A percentile compares a stretch with the other conserved stretches of the same genome.
Conservation (phyloP, 2,113 vertebrate species). For the Hippocampus guttulatus region DNA sequence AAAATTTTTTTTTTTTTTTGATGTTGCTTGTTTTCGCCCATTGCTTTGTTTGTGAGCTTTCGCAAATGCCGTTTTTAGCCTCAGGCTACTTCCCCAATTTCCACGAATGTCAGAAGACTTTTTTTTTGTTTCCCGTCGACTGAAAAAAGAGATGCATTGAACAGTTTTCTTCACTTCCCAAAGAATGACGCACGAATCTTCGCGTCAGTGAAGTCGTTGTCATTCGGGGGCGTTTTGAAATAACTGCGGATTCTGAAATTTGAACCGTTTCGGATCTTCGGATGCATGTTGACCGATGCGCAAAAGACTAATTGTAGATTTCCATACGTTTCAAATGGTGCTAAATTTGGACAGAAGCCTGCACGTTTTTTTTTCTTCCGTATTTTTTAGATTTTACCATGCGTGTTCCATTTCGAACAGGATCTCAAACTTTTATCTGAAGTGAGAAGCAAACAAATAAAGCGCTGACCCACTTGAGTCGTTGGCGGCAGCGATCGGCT, state of each 20-base stretch:
- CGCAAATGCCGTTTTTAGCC: neutral
- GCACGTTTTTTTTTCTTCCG: neutral
- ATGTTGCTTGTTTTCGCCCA: no score
- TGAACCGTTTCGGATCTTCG: no score
- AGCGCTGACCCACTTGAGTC: conserved; percentile 19
- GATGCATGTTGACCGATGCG: no score
- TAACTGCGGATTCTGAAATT: no score
- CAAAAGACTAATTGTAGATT: no score
- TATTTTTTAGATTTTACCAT: no score
- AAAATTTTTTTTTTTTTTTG: neutral
- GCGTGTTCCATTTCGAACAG: neutral
- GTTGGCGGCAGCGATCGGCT: conserved; percentile 16
- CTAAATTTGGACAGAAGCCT: neutral
- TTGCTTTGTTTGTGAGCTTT: neutral
- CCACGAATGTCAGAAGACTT: neutral
- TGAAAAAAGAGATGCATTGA: neutral
- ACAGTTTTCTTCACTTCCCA: neutral
- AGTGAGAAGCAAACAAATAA: conserved; percentile 16
- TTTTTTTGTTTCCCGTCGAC: neutral
- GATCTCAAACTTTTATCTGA: neutral
- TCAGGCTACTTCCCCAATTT: neutral
- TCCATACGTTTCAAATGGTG: neutral
- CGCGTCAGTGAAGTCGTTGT: neutral
- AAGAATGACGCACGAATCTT: neutral
- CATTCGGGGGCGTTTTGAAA: no score